phyloP scores from a whole-genome alignment of 2,888 invertebrate species.

The Octodonta nipae region DNA sequence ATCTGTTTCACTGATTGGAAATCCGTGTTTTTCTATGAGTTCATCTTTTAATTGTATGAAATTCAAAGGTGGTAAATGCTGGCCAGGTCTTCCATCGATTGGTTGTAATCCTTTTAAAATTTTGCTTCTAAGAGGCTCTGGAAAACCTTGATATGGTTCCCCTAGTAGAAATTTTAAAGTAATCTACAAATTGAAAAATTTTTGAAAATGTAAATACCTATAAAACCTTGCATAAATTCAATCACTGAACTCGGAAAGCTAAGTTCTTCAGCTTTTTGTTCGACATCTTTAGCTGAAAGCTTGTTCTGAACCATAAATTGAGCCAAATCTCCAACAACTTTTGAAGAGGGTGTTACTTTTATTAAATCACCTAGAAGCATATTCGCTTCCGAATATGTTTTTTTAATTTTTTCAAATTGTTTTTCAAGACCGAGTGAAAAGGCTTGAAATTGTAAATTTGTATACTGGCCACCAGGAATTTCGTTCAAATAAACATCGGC shows the following conservation, averaged over 20 bases:
- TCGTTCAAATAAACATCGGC: constrained; percentile 97
- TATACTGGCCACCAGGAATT: constrained; percentile 99
- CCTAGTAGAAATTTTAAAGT: too few species aligned
- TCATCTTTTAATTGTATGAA: constrained; percentile 66
- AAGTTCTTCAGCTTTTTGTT: constrained; percentile 80
- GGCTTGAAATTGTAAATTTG: constrained; percentile 98
- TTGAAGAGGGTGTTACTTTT: constrained; percentile 97
- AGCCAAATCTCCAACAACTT: constrained; percentile 96
- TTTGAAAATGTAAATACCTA: too few species aligned
- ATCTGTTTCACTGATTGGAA: constrained; percentile 61
- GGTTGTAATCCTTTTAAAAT: constrained; percentile 74
- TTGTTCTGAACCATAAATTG: constrained; percentile 99
- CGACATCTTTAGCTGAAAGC: constrained; percentile 67
- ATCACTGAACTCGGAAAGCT: constrained; percentile 97
- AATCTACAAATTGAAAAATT: too few species aligned
- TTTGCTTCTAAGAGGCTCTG: constrained; percentile 85
- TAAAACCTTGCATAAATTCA: constrained; percentile 88
- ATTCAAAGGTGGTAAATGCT: constrained; percentile 66
- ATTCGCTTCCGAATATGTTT: constrained; percentile 89
- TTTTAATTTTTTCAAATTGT: constrained; percentile 94
- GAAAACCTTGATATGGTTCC: constrained; percentile 91
- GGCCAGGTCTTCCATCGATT: constrained; percentile 85
- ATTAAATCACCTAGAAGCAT: constrained; percentile 89
- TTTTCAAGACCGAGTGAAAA: constrained; percentile 80
- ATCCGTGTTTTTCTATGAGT: constrained; percentile 62